These are phyloP conservation scores for Hypselothyrea guttata DNA, from an alignment of 2,888 invertebrate genomes.

Conservation along the genomic window DNA sequence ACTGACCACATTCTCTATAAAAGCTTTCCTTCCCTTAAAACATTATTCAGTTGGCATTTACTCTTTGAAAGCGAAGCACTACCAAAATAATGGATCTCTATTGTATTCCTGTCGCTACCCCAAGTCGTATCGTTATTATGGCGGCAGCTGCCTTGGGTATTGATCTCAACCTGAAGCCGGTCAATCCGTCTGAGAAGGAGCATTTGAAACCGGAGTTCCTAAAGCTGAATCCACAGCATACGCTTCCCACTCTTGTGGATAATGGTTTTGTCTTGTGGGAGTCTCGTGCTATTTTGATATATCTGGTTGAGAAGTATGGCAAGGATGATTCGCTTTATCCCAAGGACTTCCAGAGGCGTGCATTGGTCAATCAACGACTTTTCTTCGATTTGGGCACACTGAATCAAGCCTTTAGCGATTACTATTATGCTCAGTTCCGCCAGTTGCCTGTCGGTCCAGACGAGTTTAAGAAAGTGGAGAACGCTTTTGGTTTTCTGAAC, in stretches of 20 bases:
- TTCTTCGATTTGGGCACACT: conserved; percentile 91
- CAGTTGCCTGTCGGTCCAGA: conserved; percentile 85
- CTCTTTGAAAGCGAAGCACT: conserved; percentile 1
- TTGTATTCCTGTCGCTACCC: conserved; percentile 82
- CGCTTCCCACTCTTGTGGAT: conserved; percentile 91
- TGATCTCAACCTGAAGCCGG: conserved; percentile 85
- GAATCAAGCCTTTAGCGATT: conserved; percentile 86
- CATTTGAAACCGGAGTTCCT: conserved; percentile 87
- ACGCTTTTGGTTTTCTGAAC: conserved; percentile 87
- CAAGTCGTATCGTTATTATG: conserved; percentile 86
- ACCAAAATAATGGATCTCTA: conserved; percentile 49
- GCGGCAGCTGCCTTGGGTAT: conserved; percentile 86
- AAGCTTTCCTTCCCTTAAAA: not conserved
- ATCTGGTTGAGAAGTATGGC: conserved; percentile 90
- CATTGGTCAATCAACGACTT: conserved; percentile 89
- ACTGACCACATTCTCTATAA: conserved; percentile 23
- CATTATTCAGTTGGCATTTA: conserved; percentile 1
- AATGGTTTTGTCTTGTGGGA: conserved; percentile 92
- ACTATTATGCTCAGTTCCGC: conserved; percentile 86
- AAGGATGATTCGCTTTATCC: conserved; percentile 89
- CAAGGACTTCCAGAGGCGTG: conserved; percentile 88
- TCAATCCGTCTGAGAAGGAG: conserved; percentile 85
- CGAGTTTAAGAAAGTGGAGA: conserved; percentile 86
- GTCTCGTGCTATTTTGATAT: conserved; percentile 91
- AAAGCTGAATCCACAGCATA: conserved; percentile 91